Evolutionary conservation across 2,797 vertebrate species (phyloP), one percentile per base, ranked within the genome.

Genomic region (Phaenicophaeus curvirostris): DNA sequence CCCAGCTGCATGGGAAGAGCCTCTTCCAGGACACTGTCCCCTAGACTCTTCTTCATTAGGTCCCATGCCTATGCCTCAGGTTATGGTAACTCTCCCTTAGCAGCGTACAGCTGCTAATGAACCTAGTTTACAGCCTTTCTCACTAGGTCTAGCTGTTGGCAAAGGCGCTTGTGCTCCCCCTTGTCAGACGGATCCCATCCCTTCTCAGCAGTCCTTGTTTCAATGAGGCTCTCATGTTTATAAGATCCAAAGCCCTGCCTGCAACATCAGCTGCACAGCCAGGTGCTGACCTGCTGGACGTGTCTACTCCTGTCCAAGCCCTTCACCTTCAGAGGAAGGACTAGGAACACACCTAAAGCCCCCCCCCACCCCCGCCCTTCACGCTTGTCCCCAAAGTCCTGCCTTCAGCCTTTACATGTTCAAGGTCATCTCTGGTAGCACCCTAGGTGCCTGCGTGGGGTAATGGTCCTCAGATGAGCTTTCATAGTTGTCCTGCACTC

Each of bases 141-240:
- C 41, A 6, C 20, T 4, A 75, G 33, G n/a, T 24, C 62, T 21
- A 35, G 33, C 24, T 54, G 21, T 14, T 61, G 33, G 46, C 25
- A 33, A 54, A 59, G 39, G 24, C 18, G n/a, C 28, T 54, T 31
- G 17, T 61, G 46, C 8, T 19, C 30, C 55, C 54, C 33, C 9
- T 31, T 35, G 41, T 39, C 41, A 54, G 62, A 35, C 4, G 21
- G 57, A 55, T 62, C 50, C 33, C 42, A 55, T 11, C 33, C 62
- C 25, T 68, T 30, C 48, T 41, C 71, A 55, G 25, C 35, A 68
- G 39, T 37, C 57, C 50, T 55, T 35, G 16, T 68, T 82, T 55
- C 62, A 37, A 31, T 1, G 2, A 51, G 44, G 31, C 8, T 50
- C 16, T 66, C 16, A 8, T 0, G 0, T 55, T 75, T 50, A 0